Percentiles rank a stretch among this genome's conserved stretches.
phyloP scores from a whole-genome alignment of 2,797 vertebrate genomes.

The Ispidina lecontei region DNA sequence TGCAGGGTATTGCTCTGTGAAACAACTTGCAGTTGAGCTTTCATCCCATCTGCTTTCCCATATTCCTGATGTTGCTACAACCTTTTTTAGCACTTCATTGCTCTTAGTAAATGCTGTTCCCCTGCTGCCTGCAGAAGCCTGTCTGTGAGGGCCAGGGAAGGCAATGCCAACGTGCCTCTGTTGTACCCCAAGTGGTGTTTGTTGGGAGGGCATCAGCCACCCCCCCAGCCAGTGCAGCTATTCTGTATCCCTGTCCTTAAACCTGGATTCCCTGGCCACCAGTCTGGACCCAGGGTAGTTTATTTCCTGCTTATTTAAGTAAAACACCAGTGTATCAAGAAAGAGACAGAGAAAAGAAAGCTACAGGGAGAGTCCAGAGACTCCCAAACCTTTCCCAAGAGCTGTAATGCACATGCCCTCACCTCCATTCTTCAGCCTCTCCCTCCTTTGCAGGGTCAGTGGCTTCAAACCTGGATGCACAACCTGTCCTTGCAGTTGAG shows the following conservation, averaged over 20 bases:
- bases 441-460: neutral
- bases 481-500: too few relatives aligned
- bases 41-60: neutral
- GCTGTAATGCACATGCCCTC: fast-evolving
- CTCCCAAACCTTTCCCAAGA: neutral
- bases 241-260: neutral
- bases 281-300: neutral
- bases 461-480: neutral
- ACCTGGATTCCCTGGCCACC: neutral
- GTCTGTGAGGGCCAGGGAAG: neutral
- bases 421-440: fast-evolving
- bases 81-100: fast-evolving
- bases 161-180: neutral
- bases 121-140: neutral
- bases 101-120: neutral
- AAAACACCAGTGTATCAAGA: neutral
- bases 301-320: neutral
- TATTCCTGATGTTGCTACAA: neutral
- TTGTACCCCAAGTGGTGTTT: neutral
- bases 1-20: neutral
- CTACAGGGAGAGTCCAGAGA: neutral
- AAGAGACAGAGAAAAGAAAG: neutral
- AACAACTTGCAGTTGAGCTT: neutral
- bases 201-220: neutral
- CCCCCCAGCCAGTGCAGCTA: neutral